Evolutionary conservation across 2,797 vertebrate genomes (phyloP).

Genomic region (Phaenicophaeus curvirostris): DNA sequence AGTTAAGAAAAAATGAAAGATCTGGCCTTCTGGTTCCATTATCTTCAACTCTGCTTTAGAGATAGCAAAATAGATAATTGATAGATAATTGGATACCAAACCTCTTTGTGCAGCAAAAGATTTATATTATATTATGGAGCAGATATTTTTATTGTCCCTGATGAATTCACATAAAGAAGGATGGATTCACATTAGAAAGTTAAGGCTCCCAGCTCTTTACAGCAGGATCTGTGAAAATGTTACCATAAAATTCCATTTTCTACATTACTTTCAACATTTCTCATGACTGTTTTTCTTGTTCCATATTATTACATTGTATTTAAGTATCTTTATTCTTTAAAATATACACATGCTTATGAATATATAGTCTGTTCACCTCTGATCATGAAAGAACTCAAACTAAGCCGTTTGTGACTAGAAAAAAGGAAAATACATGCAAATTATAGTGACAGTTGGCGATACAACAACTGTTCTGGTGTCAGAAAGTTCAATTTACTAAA

Average conservation of each 20-base stretch:
- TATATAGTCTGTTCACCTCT: not conserved
- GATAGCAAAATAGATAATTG: not conserved
- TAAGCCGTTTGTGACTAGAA: not conserved
- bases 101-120: not conserved
- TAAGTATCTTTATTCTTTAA: not conserved
- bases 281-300: not conserved
- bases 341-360: not conserved
- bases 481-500: slow-evolving; percentile 13
- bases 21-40: not conserved
- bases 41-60: not conserved
- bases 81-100: not conserved
- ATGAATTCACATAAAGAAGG: not conserved
- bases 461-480: not conserved
- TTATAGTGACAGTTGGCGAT: not conserved
- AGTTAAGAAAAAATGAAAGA: not conserved
- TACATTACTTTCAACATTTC: not conserved
- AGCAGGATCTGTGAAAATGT: not conserved
- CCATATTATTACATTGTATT: not conserved
- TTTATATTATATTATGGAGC: not conserved
- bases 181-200: not conserved
- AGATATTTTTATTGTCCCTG: not conserved
- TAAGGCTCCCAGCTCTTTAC: not conserved
- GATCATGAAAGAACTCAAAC: not conserved
- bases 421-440: slow-evolving; percentile 14
- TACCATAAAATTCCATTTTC: not conserved